A percentile compares a stretch with the other conserved stretches of the same genome.
These are phyloP conservation scores for Sebastes nivosus DNA, from an alignment of 2,797 vertebrate species.

Conservation along the genomic window DNA sequence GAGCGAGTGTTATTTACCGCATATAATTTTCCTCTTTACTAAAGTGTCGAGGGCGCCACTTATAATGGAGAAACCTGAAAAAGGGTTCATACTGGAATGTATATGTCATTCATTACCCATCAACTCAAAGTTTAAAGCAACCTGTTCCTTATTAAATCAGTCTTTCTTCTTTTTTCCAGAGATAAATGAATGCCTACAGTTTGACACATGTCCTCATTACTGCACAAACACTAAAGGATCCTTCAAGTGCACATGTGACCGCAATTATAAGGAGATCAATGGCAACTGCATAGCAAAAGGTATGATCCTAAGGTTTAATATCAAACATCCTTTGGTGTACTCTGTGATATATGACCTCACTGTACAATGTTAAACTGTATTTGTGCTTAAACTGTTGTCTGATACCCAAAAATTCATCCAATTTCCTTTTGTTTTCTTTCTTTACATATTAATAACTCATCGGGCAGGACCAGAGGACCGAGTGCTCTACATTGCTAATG, in stretches of 20 bases:
- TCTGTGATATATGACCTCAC: neutral
- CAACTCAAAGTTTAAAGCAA: neutral
- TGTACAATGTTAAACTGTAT: neutral
- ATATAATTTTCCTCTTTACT: slow-evolving; percentile 16
- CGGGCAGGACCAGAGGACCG: slow-evolving; percentile 97
- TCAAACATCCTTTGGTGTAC: neutral
- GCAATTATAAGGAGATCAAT: slow-evolving; percentile 92
- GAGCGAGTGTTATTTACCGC: neutral
- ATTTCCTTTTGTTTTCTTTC: slow-evolving; percentile 36
- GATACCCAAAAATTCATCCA: slow-evolving; percentile 66
- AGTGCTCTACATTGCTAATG: slow-evolving; percentile 99
- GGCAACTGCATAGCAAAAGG: slow-evolving; percentile 94
- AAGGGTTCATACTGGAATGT: neutral
- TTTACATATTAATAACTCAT: slow-evolving; percentile 72
- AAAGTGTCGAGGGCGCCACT: neutral
- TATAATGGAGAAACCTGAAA: neutral
- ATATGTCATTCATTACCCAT: neutral
- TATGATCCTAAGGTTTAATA: slow-evolving; percentile 71
- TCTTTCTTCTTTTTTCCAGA: slow-evolving; percentile 82
- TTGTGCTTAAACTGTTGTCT: slow-evolving; percentile 65
- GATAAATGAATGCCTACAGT: slow-evolving; percentile 94
- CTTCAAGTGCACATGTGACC: slow-evolving; percentile 93
- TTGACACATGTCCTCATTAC: slow-evolving; percentile 93
- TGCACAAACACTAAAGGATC: slow-evolving; percentile 96
- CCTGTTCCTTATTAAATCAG: neutral